Conservation (phyloP, 2,797 vertebrate genomes). For the Myripristis murdjan region DNA sequence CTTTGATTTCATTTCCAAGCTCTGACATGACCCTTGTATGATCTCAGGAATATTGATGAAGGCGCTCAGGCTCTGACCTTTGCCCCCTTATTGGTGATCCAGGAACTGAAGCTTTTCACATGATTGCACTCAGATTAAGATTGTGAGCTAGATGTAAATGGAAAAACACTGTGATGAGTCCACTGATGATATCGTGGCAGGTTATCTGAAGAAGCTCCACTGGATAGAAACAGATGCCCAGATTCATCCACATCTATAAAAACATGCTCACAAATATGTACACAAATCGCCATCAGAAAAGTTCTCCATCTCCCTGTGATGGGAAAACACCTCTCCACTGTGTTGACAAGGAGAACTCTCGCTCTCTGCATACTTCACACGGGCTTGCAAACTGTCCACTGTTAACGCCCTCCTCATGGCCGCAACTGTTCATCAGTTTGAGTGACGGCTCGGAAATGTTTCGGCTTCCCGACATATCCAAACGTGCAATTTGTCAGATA, state of each 20-base stretch:
- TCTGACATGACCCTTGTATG: too few relatives aligned
- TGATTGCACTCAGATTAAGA: too few relatives aligned
- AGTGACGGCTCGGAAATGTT: constrained; percentile 65
- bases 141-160: too few relatives aligned
- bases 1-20: too few relatives aligned
- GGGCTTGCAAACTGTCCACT: constrained; percentile 50
- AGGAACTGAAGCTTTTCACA: too few relatives aligned
- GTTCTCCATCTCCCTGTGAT: constrained; percentile 37
- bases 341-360: constrained; percentile 67
- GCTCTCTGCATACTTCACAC: constrained; percentile 69
- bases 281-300: neutral
- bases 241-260: constrained; percentile 8
- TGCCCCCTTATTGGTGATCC: too few relatives aligned
- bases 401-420: constrained; percentile 27
- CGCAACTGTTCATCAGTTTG: constrained; percentile 39
- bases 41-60: too few relatives aligned
- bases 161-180: neutral
- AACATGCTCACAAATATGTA: constrained; percentile 17
- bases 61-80: too few relatives aligned
- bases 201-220: constrained; percentile 40
- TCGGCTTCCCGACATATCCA: constrained; percentile 46
- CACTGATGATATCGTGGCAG: constrained; percentile 33
- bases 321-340: constrained; percentile 50
- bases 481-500: constrained; percentile 59
- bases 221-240: constrained; percentile 15